Evolutionary conservation across 2,888 invertebrate genomes (phyloP), one percentile per base, ranked within the genome.

Genomic region (Lissocephala sabroskyi): DNA sequence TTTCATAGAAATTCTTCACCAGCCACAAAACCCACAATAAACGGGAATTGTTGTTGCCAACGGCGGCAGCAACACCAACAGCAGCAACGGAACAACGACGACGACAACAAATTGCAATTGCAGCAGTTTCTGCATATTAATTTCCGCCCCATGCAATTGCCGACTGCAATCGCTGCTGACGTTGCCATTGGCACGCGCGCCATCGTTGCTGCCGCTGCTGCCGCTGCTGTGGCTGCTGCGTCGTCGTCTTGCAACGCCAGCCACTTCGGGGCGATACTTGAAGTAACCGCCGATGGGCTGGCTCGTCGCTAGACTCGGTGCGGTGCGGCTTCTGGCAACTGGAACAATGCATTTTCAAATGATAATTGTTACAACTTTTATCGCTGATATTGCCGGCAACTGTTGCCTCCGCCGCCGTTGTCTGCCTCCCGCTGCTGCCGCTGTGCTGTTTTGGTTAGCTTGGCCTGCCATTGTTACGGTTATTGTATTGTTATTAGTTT

Each of bases 331-430:
- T 52, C 56, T 61, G 65, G 62, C 70, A 68, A 73, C 64, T 68
- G 63, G 68, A 68, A 73, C 73, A 73, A 73, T 73, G 70, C 76
- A 73, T 64, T 73, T 73, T 76, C 65, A 73, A 76, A 73, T 76
- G 76, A 73, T 73, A 76, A 73, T 73, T 73, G 73, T 66, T 68
- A 66, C 68, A 73, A 76, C 68, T 73, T 73, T 68, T 76, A 68
- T 73, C 64, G 68, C 61, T 75, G 63, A 65, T 71, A 71, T 61
- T 62, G 65, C 61, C 32, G 40, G 53, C 74, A 74, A 70, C 65
- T 65, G 68, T 65, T 65, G 68, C 57, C 42, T 16, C 42, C 49
- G 56, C 33, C 50, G 55, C 48, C 19, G 41, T 33, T n/a, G 23
- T 3, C 23, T 42, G 47, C 35, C 52, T 44, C 2, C 29, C 4